Percentiles rank a stretch among this genome's conserved stretches.
phyloP scores from a whole-genome alignment of 2,888 invertebrate genomes.

The Torymus tubicola region DNA sequence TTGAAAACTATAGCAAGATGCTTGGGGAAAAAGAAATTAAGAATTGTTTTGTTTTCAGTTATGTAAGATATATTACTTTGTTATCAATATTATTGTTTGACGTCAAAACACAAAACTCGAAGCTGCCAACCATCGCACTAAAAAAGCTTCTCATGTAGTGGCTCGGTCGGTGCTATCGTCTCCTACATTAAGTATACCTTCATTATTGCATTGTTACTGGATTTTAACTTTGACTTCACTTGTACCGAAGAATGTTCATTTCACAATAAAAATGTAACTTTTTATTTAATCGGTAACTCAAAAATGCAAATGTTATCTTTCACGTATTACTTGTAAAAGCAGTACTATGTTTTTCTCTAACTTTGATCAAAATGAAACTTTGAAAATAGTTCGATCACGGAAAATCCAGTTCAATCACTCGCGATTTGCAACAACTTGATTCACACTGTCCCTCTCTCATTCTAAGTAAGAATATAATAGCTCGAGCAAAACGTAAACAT shows the following conservation, averaged over 20 bases:
- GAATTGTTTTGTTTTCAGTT: not conserved
- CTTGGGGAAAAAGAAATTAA: not conserved
- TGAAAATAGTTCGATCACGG: no score
- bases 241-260: no score
- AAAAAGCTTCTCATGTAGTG: conserved; percentile 34
- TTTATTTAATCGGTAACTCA: no score
- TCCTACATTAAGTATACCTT: not conserved
- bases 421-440: no score
- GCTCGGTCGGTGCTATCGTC: conserved; percentile 34
- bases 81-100: conserved; percentile 2
- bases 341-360: no score
- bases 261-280: no score
- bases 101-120: conserved; percentile 38
- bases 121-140: conserved; percentile 43
- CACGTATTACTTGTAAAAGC: no score
- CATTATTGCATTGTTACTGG: not conserved
- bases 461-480: not conserved
- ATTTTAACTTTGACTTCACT: not conserved
- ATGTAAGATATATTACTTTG: not conserved
- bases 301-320: no score
- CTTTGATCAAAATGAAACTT: no score
- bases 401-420: no score
- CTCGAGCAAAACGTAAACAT: not conserved
- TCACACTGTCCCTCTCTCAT: not conserved
- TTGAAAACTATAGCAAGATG: no score